phyloP scores from a whole-genome alignment of 1,140 invertebrate species.

The Ceratina japonica region DNA sequence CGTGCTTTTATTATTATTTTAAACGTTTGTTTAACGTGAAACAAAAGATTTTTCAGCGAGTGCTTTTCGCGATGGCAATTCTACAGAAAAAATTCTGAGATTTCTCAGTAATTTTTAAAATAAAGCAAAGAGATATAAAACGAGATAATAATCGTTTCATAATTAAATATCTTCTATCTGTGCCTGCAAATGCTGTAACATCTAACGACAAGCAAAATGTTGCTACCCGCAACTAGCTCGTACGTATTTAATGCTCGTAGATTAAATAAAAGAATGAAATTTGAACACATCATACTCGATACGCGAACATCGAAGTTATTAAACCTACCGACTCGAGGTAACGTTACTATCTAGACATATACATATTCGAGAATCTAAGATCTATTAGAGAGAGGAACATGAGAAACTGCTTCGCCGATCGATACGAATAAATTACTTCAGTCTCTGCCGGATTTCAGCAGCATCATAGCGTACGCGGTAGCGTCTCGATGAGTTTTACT shows the following conservation, averaged over 20 bases:
- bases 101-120: no score
- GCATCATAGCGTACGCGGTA: background rate
- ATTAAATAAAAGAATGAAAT: slow-evolving; percentile 1
- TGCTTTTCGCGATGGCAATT: background rate
- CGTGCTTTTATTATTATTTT: slow-evolving; percentile 7
- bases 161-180: background rate
- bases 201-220: background rate
- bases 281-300: slow-evolving; percentile 13
- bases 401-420: slow-evolving; percentile 31
- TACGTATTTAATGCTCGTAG: background rate
- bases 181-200: background rate
- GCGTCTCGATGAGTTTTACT: background rate
- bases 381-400: slow-evolving; percentile 49
- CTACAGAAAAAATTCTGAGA: background rate
- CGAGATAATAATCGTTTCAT: background rate
- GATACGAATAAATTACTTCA: slow-evolving; percentile 55
- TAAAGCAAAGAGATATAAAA: no score
- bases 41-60: background rate
- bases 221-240: no score
- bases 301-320: slow-evolving; percentile 23
- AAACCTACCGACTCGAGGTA: slow-evolving; percentile 32
- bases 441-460: slow-evolving; percentile 30
- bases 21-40: slow-evolving; percentile 9
- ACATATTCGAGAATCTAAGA: slow-evolving; percentile 22
- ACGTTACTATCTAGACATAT: slow-evolving; percentile 28